Percentiles rank a stretch among this genome's conserved stretches.
These are phyloP conservation scores for Trichogramma dendrolimi DNA, from an alignment of 2,888 invertebrate genomes.

Conservation along the genomic window DNA sequence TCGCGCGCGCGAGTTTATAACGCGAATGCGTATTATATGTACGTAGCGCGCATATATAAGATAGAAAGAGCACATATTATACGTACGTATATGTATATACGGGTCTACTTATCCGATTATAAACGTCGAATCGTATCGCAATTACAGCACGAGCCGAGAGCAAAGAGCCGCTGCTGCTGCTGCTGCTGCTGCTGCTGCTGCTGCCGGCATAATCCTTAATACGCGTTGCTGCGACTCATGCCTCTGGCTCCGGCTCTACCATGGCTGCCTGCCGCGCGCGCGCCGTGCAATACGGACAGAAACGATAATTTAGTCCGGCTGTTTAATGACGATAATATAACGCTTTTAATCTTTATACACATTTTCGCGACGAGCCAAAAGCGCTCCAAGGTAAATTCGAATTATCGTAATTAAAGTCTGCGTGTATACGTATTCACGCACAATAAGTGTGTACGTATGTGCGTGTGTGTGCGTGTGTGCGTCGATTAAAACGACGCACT, in stretches of 20 bases:
- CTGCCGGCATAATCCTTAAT: not conserved
- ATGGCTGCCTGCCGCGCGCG: too few relatives aligned
- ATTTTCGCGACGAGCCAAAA: too few relatives aligned
- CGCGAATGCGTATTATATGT: constrained; percentile 1
- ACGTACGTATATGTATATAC: not conserved
- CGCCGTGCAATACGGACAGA: too few relatives aligned
- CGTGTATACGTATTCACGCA: not conserved
- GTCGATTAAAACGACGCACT: constrained; percentile 10
- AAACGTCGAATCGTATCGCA: constrained; percentile 26
- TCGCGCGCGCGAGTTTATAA: not conserved
- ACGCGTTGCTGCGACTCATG: not conserved
- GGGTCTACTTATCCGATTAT: constrained; percentile 27
- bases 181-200: not conserved
- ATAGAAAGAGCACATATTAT: constrained; percentile 1
- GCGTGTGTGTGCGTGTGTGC: not conserved
- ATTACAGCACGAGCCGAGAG: constrained; percentile 11
- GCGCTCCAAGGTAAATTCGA: constrained; percentile 23
- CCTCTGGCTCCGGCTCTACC: too few relatives aligned
- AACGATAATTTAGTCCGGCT: constrained; percentile 18
- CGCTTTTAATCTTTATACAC: constrained; percentile 24
- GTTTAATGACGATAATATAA: constrained; percentile 26
- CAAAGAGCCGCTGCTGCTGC: not conserved
- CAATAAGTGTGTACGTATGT: constrained; percentile 11
- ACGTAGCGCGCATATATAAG: not conserved
- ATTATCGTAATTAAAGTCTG: constrained; percentile 23